These are phyloP conservation scores for Pectinophora gossypiella DNA, from an alignment of 1,140 invertebrate species.

Conservation along the genomic window DNA sequence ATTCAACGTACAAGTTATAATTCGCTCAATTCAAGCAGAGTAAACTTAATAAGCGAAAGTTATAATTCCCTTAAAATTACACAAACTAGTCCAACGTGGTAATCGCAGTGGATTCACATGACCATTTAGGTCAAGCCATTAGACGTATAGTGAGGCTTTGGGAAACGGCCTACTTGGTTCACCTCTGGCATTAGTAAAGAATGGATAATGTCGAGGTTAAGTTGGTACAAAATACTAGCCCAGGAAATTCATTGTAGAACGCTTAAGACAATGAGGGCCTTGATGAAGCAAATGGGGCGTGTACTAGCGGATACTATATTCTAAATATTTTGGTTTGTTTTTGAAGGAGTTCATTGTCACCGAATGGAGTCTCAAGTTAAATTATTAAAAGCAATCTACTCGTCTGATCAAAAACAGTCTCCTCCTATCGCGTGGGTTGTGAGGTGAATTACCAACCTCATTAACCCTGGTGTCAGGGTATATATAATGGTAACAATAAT, in stretches of 20 bases:
- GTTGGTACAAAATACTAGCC: background rate
- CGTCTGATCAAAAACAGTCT: no score
- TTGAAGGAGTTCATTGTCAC: no score
- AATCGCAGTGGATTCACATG: slow-evolving; percentile 17
- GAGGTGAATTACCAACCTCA: no score
- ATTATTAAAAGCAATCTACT: no score
- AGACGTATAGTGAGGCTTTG: slow-evolving; percentile 15
- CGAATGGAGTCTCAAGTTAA: no score
- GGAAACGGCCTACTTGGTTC: slow-evolving; percentile 17
- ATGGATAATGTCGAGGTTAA: background rate
- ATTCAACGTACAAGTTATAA: no score
- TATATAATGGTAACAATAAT: no score
- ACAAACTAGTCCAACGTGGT: slow-evolving; percentile 21
- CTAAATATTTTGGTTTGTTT: no score
- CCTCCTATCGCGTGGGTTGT: no score
- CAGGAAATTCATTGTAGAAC: background rate
- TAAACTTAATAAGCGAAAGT: slow-evolving; percentile 7
- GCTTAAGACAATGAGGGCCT: background rate
- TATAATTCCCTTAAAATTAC: slow-evolving; percentile 18
- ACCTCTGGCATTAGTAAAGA: slow-evolving; percentile 24
- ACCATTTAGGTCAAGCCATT: slow-evolving; percentile 29
- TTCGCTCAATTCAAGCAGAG: no score
- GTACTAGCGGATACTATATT: no score
- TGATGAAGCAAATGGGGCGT: background rate
- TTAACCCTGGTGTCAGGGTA: no score